Base-by-base conservation (phyloP, 30 jellyfish, hydroid and myxozoan species). In the Catostylus mosaicus region DNA sequence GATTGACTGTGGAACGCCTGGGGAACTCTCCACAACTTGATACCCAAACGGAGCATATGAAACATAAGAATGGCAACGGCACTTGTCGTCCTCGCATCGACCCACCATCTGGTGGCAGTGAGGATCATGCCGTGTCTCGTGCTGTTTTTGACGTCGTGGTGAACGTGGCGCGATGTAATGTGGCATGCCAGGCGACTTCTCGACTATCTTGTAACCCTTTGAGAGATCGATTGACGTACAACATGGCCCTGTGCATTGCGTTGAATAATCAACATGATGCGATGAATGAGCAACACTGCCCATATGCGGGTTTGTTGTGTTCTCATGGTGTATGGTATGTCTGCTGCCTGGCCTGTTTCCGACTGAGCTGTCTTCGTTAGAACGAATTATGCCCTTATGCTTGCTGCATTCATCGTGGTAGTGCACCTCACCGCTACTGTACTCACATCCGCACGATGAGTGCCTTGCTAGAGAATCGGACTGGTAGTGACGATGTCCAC, bases 21-120 rank as follows among this genome's bases (percentile, higher is more conserved):
- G 94, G 9, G 90, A 80, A 65, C 94, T 73, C 65, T 85, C 98
- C 8, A 81, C 88, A 3, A 91, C 89, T 34, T 85, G 98, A 45
- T 91, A 91, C 19, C 96, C 98, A 84, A 85, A 91, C 37, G 93
- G 93, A 0, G 91, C 97, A 48, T 86, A 86, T 67, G 80, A 71
- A 40, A 79, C 96, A 34, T 50, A 86, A 2, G 96, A 78, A 57
- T 84, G 95, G 46, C 95, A 92, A 18, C 80, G 83, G 82, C 97
- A 90, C 32, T 84, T 84, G 48, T 90, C 97, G 77, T 84, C 91
- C 71, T 59, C 71, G 73, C 97, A 90, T 34, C 86, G 95, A 36
- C 94, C 90, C 31, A 77, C 75, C 68, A 76, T 48, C 48, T 76
- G 82, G 33, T 76, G 82, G 38, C 89, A 67, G 34, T 51, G 67